Conservation (phyloP, 2,888 invertebrate genomes). For the Pristionchus fissidentatus region DNA sequence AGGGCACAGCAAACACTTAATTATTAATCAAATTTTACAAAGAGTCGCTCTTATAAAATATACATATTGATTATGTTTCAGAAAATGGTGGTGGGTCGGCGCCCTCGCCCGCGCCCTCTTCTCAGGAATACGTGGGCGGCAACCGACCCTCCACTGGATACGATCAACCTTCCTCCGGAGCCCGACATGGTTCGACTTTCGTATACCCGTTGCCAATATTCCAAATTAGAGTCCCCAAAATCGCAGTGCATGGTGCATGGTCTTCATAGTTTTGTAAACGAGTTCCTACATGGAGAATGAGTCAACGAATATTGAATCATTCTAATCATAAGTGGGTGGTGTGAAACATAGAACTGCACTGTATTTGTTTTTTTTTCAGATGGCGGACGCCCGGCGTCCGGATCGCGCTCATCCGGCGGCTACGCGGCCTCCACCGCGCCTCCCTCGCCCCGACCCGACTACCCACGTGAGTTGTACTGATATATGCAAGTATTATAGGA, state of each 20-base stretch:
- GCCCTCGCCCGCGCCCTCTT: not conserved
- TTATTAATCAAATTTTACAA: not conserved
- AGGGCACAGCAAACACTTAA: not conserved
- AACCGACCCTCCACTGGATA: not conserved
- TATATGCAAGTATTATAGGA: not conserved
- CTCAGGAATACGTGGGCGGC: not conserved
- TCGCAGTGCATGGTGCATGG: too few relatives aligned
- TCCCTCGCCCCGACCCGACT: not conserved
- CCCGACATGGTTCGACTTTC: not conserved
- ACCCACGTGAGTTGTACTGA: not conserved
- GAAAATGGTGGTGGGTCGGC: conserved; percentile 28
- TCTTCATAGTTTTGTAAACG: not conserved
- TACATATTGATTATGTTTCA: too few relatives aligned
- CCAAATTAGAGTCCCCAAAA: not conserved
- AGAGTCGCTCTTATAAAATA: too few relatives aligned
- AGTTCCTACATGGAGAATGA: too few relatives aligned
- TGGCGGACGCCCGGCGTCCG: not conserved
- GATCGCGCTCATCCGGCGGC: not conserved
- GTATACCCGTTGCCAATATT: not conserved
- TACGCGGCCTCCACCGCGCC: not conserved
- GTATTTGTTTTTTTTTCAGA: too few relatives aligned
- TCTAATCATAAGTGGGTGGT: too few relatives aligned
- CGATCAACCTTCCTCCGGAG: not conserved
- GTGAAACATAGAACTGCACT: too few relatives aligned
- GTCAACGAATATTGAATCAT: not conserved